Evolutionary conservation across 1,140 invertebrate genomes (phyloP), one percentile per base, ranked within the genome.

Genomic region (Phymorhynchus buccinoides): DNA sequence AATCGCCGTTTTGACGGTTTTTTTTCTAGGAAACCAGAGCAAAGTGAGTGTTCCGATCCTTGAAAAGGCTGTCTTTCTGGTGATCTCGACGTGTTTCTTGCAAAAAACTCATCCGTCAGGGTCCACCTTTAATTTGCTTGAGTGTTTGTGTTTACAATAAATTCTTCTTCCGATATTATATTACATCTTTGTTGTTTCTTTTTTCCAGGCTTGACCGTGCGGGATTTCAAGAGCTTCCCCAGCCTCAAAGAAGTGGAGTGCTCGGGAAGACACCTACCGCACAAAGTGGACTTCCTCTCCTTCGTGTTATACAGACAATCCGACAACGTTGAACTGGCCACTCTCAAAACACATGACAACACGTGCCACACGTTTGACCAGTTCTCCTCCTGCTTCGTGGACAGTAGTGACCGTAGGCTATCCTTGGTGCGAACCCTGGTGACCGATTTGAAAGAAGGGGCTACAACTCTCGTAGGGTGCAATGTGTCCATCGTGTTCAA

Each of bases 241-340:
- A 80, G 79, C 27, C 44, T 80, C 16, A 27, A 62, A 37, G 79
- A 80, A 56, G 79, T 80, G 48, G 79, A 80, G n/a, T 80, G 79
- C 48, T 32, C 27, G 22, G 79, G 79, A 41, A 62, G 16, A 30
- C 32, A 56, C n/a, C 37, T 80, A 30, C 35, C 56, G 32, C 79
- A 44, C 44, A 52, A 80, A 80, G 79, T 80, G 3, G 44, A 80
- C 27, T 35, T 80, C 0, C 37, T 80, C 12, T 52, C 52, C 9
- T 35, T 80, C 1, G 9, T n/a, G n/a, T 35, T 80, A 52, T 56
- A 56, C 6, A 52, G 4, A 35, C 1, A 14, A 0, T 62, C 79
- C 30, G 79, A 80, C 39, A 80, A 35, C 12, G 12, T 30, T 32
- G 79, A 56, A 12, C 48, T 80, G 32, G 79, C 32, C 62, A 48